Conservation (phyloP, 2,113 vertebrate species). For the Paraplagusia blochii region DNA sequence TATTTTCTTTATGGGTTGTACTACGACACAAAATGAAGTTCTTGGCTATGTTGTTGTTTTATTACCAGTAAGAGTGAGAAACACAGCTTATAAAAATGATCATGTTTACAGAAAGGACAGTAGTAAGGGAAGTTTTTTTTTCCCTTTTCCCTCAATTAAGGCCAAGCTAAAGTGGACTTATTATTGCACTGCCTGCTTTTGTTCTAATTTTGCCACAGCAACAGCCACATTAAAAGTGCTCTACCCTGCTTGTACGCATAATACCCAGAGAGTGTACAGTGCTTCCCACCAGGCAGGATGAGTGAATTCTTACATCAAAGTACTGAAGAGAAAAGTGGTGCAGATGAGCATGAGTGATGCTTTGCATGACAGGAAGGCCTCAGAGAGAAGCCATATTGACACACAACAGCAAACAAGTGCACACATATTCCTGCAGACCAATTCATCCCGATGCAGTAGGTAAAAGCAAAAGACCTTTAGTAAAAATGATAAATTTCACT, state of each 20-base stretch:
- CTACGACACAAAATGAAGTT: too few relatives aligned
- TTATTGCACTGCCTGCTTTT: constrained; percentile 40
- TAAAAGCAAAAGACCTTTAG: constrained; percentile 59
- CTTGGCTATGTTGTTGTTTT: too few relatives aligned
- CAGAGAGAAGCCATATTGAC: constrained; percentile 49
- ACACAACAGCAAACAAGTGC: background rate
- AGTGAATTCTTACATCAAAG: constrained; percentile 61
- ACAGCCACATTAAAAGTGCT: constrained; percentile 25
- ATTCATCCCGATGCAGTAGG: constrained; percentile 46
- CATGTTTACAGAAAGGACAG: too few relatives aligned
- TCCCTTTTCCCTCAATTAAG: too few relatives aligned
- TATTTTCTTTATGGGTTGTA: too few relatives aligned
- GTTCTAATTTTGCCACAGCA: constrained; percentile 45
- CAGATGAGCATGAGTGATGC: constrained; percentile 77
- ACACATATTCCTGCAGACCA: constrained; percentile 28
- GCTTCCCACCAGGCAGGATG: constrained; percentile 58
- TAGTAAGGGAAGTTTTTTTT: too few relatives aligned
- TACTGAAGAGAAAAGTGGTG: constrained; percentile 72
- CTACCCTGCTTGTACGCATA: constrained; percentile 6
- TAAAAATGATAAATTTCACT: constrained; percentile 1
- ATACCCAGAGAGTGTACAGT: constrained; percentile 26
- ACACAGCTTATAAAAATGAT: too few relatives aligned
- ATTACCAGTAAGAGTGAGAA: too few relatives aligned
- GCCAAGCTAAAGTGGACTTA: too few relatives aligned
- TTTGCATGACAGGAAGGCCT: constrained; percentile 71